phyloP scores from a whole-genome alignment of 2,888 invertebrate genomes.

The Drosophila formosana region DNA sequence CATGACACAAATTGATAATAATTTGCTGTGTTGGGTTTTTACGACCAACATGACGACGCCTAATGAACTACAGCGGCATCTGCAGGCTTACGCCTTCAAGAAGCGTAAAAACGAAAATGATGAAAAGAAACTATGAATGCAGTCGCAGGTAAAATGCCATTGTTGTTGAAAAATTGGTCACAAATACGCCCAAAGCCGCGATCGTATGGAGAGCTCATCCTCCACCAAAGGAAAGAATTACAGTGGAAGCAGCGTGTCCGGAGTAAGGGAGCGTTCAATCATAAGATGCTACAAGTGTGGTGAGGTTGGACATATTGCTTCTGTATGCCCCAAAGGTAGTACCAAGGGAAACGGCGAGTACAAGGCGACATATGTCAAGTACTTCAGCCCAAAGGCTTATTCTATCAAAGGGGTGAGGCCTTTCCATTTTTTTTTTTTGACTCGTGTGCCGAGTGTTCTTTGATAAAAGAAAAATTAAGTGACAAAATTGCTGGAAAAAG shows the following conservation, averaged over 20 bases:
- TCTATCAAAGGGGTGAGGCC: slow-evolving; percentile 3
- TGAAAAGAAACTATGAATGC: slow-evolving; percentile 10
- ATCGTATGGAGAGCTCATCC: slow-evolving; percentile 11
- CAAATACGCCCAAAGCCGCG: slow-evolving; percentile 20
- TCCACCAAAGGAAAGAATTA: slow-evolving; percentile 2
- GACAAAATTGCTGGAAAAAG: background rate
- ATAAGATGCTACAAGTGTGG: background rate
- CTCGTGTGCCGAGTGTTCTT: background rate
- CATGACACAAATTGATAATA: slow-evolving; percentile 4
- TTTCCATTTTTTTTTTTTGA: slow-evolving; percentile 15
- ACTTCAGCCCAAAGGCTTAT: background rate
- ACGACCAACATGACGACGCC: slow-evolving; percentile 9
- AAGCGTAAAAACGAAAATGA: slow-evolving; percentile 12
- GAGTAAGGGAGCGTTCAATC: background rate
- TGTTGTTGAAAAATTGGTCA: slow-evolving; percentile 15
- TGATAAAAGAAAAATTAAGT: background rate
- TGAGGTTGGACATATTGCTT: background rate
- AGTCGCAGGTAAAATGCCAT: slow-evolving; percentile 19
- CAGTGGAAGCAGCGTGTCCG: slow-evolving; percentile 1
- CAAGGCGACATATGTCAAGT: background rate
- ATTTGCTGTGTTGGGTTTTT: slow-evolving; percentile 14
- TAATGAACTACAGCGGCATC: slow-evolving; percentile 18
- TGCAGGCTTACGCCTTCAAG: slow-evolving; percentile 21
- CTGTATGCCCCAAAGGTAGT: background rate
- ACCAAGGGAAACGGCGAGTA: background rate